phyloP scores from a whole-genome alignment of 2,113 vertebrate genomes.

The Albula glossodonta region DNA sequence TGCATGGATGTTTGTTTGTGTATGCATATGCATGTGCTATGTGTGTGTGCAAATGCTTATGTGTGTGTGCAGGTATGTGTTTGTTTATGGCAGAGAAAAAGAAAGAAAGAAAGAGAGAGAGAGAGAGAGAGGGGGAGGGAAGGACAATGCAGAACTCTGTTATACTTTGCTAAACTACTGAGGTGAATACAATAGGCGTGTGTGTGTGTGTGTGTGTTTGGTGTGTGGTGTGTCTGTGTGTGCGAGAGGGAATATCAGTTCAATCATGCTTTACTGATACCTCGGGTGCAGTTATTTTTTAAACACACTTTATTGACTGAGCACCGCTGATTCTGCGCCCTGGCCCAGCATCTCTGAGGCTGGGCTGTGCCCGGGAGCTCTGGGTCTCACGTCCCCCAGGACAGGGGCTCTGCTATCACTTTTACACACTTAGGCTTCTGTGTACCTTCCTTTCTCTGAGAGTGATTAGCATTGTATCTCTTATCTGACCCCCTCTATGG shows the following conservation, averaged over 20 bases:
- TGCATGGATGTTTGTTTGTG: background rate
- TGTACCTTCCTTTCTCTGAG: background rate
- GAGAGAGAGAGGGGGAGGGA: background rate
- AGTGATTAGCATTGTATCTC: slow-evolving; percentile 10
- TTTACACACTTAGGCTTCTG: background rate
- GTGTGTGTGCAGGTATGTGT: background rate
- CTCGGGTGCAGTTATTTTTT: background rate
- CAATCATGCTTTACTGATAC: background rate
- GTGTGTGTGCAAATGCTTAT: too few relatives aligned
- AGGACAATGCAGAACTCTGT: background rate
- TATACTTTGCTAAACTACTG: too few relatives aligned
- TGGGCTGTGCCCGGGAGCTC: background rate
- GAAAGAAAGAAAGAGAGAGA: too few relatives aligned
- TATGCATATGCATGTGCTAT: background rate
- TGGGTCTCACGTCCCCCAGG: background rate
- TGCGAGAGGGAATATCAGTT: background rate
- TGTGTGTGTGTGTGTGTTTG: too few relatives aligned
- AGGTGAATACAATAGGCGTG: too few relatives aligned
- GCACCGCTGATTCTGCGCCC: background rate
- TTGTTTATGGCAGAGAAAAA: too few relatives aligned
- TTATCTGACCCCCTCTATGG: background rate
- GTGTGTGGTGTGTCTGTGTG: too few relatives aligned
- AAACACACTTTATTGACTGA: background rate
- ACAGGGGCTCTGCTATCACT: background rate
- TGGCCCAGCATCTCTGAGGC: background rate